Evolutionary conservation across 2,888 invertebrate genomes (phyloP).

Genomic region (Oscheius sp.): DNA sequence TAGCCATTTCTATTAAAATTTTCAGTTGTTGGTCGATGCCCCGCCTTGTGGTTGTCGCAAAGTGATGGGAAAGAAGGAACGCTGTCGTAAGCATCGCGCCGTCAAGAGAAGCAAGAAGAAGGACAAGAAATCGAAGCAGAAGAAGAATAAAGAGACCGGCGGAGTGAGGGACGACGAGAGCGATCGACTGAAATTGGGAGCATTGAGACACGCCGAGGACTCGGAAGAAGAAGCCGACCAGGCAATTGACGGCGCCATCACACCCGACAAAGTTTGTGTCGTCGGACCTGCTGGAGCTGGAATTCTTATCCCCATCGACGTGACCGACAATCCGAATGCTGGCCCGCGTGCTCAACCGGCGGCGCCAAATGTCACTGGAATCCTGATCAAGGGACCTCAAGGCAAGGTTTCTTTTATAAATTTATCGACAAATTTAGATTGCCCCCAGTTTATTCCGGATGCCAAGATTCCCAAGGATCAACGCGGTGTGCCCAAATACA

Average conservation of each 20-base stretch:
- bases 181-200: constrained; percentile 21
- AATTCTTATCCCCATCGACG: constrained; percentile 25
- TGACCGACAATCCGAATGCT: constrained; percentile 17
- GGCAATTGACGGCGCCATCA: constrained; percentile 28
- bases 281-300: constrained; percentile 29
- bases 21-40: constrained; percentile 26
- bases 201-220: constrained; percentile 31
- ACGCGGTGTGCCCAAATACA: constrained; percentile 19
- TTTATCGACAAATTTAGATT: too few species aligned
- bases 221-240: constrained; percentile 24
- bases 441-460: constrained; percentile 35
- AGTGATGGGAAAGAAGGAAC: constrained; percentile 31
- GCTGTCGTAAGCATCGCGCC: constrained; percentile 27
- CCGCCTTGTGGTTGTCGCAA: constrained; percentile 36
- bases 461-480: constrained; percentile 28
- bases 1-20: neutral
- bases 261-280: constrained; percentile 21
- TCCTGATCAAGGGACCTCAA: constrained; percentile 34
- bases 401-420: too few species aligned
- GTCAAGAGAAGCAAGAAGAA: constrained; percentile 25
- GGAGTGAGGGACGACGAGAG: constrained; percentile 15
- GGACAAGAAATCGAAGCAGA: constrained; percentile 10
- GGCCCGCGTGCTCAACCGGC: neutral
- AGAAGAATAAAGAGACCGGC: neutral
- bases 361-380: constrained; percentile 20